Base-by-base conservation (phyloP, 2,113 vertebrate species). In the Halichoeres trimaculatus region DNA sequence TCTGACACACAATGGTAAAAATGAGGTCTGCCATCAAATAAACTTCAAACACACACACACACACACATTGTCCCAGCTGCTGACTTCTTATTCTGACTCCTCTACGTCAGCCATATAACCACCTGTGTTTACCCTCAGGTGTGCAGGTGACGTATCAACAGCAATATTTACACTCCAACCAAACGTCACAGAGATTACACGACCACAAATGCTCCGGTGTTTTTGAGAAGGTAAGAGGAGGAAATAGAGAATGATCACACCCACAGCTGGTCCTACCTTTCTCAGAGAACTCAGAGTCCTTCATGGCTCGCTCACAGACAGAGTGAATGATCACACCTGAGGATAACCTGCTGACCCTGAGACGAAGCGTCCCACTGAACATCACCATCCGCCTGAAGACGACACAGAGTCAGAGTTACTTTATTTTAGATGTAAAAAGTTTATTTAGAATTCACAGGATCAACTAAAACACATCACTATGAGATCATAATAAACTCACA, bases 261-360 rank as follows among this genome's bases (percentile, higher is more conserved):
- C 35, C 22, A 13, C 30, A 41, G 5, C 58, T 4, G 14, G 22
- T 57, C 82, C 54, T 86, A 92, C 90, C 90, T 90, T 92, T 91
- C 62, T 89, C 91, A 30, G 72, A 80, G 55, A 89, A 74, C 24
- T 60, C 38, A 30, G 73, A 40, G 30, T 89, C 72, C 71, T 72
- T 81, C 89, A 86, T 90, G 83, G 70, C 74, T 68, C 48, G 67
- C 59, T 61, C 56, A 26, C 48, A 17, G 74, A 62, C 23, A 14
- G 74, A 67, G 61, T 10, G 41, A 53, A 60, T 40, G 34, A 68
- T 58, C 38, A 40, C 41, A 51, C 70, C 52, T 54, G n/a, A 59
- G 9, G 50, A 45, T 66, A 81, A 82, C 70, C 65, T 2, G n/a
- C 30, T 77, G 65, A 85, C 70, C 74, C 84, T 30, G 53, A 85